Percentiles rank a stretch among this genome's conserved stretches.
phyloP scores from a whole-genome alignment of 2,113 vertebrate genomes.

The Actinemys pallida region DNA sequence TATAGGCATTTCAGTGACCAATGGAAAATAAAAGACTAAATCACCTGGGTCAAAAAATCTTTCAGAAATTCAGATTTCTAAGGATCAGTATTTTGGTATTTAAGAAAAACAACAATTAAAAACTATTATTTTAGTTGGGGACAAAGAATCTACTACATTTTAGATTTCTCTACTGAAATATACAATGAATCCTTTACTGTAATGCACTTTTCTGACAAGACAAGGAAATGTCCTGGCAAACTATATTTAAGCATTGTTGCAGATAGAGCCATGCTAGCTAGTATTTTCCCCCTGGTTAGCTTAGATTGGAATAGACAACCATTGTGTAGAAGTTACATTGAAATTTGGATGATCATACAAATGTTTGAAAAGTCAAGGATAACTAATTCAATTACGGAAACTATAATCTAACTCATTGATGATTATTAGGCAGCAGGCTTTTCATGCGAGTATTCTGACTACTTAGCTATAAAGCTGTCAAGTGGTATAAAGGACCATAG shows the following conservation, averaged over 20 bases:
- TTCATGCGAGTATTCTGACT: neutral
- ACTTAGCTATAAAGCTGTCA: neutral
- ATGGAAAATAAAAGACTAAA: neutral
- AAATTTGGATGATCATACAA: neutral
- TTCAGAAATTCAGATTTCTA: neutral
- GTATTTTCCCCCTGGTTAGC: neutral
- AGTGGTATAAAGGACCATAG: neutral
- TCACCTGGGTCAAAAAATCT: neutral
- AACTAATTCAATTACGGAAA: neutral
- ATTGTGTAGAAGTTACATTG: neutral
- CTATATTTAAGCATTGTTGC: neutral
- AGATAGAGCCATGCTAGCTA: neutral
- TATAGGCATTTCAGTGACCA: neutral
- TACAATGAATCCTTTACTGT: neutral
- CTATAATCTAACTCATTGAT: neutral
- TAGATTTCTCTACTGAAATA: neutral
- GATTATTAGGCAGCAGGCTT: neutral
- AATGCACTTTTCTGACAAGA: neutral
- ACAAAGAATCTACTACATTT: neutral
- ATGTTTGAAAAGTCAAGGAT: neutral
- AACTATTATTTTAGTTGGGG: neutral
- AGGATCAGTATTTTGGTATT: neutral
- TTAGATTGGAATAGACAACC: neutral
- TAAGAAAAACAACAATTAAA: neutral
- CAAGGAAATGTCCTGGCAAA: neutral